These are phyloP conservation scores for Radopholus similis DNA, from an alignment of 1,140 invertebrate species.

Conservation along the genomic window DNA sequence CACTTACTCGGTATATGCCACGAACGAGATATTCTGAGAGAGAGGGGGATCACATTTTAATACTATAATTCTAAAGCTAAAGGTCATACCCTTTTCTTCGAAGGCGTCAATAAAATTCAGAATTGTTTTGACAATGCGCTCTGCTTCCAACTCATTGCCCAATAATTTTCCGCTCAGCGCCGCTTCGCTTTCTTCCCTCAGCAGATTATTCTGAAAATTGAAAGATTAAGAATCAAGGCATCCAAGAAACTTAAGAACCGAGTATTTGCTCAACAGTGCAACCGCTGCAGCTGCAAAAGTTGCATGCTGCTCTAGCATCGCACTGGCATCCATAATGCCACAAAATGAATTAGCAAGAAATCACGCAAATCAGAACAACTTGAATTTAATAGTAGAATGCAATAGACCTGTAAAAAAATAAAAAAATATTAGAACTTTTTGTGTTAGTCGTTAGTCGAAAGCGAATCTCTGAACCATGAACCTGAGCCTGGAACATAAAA, in stretches of 20 bases:
- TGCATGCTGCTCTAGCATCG: no score
- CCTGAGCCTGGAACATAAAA: no score
- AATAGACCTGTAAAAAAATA: no score
- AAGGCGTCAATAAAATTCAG: constrained; percentile 14
- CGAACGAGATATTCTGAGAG: not conserved
- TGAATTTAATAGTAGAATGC: no score
- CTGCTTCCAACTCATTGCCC: not conserved
- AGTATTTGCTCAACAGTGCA: constrained; percentile 9
- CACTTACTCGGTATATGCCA: constrained; percentile 11
- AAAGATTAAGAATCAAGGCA: not conserved
- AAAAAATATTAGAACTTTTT: no score
- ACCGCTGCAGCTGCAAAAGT: constrained; percentile 12
- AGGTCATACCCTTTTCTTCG: constrained; percentile 1
- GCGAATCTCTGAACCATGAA: no score
- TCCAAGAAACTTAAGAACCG: not conserved
- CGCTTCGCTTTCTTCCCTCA: constrained; percentile 13
- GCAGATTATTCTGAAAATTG: constrained; percentile 15
- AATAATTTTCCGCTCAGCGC: constrained; percentile 13
- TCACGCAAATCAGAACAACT: no score
- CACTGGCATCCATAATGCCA: no score
- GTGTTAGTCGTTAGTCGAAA: no score
- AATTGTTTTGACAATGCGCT: not conserved
- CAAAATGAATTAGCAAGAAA: no score
- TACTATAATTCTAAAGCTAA: not conserved
- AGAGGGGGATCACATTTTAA: not conserved